A percentile compares a stretch with the other conserved stretches of the same genome.
These are phyloP conservation scores for Sander lucioperca DNA, from an alignment of 2,113 vertebrate genomes.

Conservation along the genomic window DNA sequence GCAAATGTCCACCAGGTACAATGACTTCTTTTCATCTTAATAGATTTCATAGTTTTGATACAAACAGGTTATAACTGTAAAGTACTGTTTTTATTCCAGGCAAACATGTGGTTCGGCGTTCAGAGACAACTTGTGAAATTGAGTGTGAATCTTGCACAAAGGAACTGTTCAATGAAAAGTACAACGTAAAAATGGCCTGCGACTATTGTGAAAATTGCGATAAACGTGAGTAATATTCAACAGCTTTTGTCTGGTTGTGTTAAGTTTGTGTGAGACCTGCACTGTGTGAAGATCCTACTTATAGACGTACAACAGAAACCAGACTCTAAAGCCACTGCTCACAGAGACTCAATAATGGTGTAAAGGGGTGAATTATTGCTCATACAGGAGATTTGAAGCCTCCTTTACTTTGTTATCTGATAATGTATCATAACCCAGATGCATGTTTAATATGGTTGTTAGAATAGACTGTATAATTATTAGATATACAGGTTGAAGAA, in stretches of 20 bases:
- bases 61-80: slow-evolving; percentile 1
- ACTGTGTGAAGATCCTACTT: background rate
- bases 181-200: slow-evolving; percentile 11
- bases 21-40: background rate
- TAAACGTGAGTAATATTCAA: slow-evolving; percentile 60
- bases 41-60: background rate
- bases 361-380: background rate
- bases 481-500: background rate
- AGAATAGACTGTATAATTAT: background rate
- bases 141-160: rapidly evolving
- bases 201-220: slow-evolving; percentile 38
- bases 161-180: background rate
- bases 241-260: slow-evolving; percentile 2
- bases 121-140: rapidly evolving
- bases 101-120: rapidly evolving
- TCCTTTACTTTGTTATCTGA: background rate
- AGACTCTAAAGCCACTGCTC: background rate
- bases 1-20: slow-evolving; percentile 71
- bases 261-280: background rate
- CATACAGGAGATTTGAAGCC: background rate
- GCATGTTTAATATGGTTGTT: background rate
- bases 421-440: background rate
- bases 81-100: slow-evolving; percentile 55
- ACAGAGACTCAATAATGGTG: background rate
- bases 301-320: background rate